These are phyloP conservation scores for Nycteola revayana DNA, from an alignment of 2,888 invertebrate genomes.

Conservation along the genomic window DNA sequence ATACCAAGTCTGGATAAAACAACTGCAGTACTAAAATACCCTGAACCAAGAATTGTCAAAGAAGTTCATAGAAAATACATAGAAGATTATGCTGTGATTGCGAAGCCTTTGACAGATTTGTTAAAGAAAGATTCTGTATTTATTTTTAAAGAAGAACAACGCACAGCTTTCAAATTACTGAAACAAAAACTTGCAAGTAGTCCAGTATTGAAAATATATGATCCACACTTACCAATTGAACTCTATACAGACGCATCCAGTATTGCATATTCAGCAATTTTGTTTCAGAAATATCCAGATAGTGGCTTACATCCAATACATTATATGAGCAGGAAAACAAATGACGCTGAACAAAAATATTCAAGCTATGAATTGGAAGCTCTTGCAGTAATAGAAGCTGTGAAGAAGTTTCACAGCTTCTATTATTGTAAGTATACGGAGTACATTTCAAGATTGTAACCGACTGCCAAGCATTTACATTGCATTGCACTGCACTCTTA, in stretches of 20 bases:
- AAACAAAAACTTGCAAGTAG: background rate
- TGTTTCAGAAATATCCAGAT: background rate
- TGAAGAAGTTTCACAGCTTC: conserved; percentile 2
- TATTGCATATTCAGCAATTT: background rate
- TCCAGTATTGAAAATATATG: conserved; percentile 4
- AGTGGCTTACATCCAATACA: too few species aligned
- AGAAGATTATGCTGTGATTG: conserved; percentile 16
- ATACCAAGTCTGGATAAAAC: too few species aligned
- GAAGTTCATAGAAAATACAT: conserved; percentile 19
- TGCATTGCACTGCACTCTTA: conserved; percentile 6
- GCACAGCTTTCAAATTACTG: background rate
- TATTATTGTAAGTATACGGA: background rate
- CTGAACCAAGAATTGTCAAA: conserved; percentile 20
- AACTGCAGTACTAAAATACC: conserved; percentile 20
- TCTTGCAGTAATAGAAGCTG: background rate
- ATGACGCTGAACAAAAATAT: background rate
- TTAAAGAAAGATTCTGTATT: conserved; percentile 2
- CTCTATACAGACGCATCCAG: conserved; percentile 5
- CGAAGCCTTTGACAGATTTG: conserved; percentile 16
- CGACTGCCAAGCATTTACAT: conserved; percentile 1
- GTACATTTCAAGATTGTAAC: conserved; percentile 1
- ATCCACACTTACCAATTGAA: background rate
- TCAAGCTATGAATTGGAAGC: conserved; percentile 2
- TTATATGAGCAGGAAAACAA: background rate
- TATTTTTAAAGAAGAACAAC: conserved; percentile 1